Percentiles rank a stretch among this genome's conserved stretches.
These are phyloP conservation scores for Monopis laevigella DNA, from an alignment of 2,888 invertebrate genomes.

Conservation along the genomic window DNA sequence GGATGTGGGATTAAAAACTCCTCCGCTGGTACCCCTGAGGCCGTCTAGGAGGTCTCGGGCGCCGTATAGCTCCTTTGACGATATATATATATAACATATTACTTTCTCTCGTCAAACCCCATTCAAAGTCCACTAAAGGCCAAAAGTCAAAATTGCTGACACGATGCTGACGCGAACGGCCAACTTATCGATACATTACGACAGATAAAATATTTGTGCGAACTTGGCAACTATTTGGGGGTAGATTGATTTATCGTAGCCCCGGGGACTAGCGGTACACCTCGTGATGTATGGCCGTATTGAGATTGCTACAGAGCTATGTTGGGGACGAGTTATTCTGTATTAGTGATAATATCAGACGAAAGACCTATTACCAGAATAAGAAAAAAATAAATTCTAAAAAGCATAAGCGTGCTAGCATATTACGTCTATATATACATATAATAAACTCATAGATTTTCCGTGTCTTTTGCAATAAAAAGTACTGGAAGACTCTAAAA, in stretches of 20 bases:
- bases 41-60: too few species aligned
- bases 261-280: slow-evolving; percentile 26
- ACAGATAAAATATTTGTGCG: slow-evolving; percentile 47
- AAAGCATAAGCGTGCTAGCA: not conserved
- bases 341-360: not conserved
- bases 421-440: not conserved
- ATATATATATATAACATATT: too few species aligned
- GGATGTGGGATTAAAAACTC: too few species aligned
- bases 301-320: slow-evolving; percentile 40
- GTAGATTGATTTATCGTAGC: slow-evolving; percentile 50
- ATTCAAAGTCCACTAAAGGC: too few species aligned
- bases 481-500: too few species aligned
- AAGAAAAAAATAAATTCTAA: too few species aligned
- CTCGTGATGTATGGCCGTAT: slow-evolving; percentile 47
- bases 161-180: too few species aligned
- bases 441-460: not conserved
- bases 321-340: slow-evolving; percentile 19
- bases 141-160: too few species aligned
- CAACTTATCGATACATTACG: slow-evolving; percentile 16
- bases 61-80: too few species aligned
- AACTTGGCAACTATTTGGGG: slow-evolving; percentile 37
- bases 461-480: too few species aligned
- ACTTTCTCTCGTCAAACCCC: too few species aligned
- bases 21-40: too few species aligned
- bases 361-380: not conserved